Conservation (phyloP, 2,888 invertebrate genomes). For the Charanyca ferruginea region DNA sequence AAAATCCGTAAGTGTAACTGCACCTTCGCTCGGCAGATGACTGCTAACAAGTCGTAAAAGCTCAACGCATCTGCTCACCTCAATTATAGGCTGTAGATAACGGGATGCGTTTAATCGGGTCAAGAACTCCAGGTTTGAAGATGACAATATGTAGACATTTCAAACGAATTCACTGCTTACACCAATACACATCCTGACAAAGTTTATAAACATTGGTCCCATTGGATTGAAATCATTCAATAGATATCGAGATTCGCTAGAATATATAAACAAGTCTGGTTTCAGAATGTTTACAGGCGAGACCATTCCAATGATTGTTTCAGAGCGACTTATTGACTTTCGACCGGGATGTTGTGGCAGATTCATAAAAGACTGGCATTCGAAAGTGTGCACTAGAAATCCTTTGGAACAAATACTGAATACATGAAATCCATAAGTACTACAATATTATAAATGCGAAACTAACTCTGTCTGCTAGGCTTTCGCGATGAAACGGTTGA, state of each 20-base stretch:
- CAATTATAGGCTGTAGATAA: conserved; percentile 63
- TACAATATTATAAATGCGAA: too few species aligned
- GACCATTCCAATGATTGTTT: conserved; percentile 35
- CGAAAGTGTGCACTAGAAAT: conserved; percentile 3
- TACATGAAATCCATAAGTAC: too few species aligned
- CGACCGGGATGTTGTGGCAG: conserved; percentile 28
- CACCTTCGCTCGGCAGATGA: conserved; percentile 77
- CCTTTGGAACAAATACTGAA: neutral
- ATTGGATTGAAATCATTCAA: conserved; percentile 8
- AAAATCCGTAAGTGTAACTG: conserved; percentile 77
- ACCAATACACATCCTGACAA: neutral
- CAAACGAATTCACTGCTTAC: neutral
- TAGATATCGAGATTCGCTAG: conserved; percentile 5
- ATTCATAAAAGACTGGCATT: conserved; percentile 20
- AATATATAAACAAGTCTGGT: conserved; percentile 30
- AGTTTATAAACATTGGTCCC: conserved; percentile 15
- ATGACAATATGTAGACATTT: conserved; percentile 4
- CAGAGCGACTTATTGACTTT: conserved; percentile 35
- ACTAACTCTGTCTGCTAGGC: too few species aligned
- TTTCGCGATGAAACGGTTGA: too few species aligned
- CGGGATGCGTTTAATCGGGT: conserved; percentile 29
- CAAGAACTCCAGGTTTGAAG: conserved; percentile 5
- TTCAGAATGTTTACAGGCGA: neutral
- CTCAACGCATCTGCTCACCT: conserved; percentile 74
- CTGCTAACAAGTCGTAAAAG: conserved; percentile 72